Base-by-base conservation (phyloP, 1,140 invertebrate genomes). In the Sycobia sp. region DNA sequence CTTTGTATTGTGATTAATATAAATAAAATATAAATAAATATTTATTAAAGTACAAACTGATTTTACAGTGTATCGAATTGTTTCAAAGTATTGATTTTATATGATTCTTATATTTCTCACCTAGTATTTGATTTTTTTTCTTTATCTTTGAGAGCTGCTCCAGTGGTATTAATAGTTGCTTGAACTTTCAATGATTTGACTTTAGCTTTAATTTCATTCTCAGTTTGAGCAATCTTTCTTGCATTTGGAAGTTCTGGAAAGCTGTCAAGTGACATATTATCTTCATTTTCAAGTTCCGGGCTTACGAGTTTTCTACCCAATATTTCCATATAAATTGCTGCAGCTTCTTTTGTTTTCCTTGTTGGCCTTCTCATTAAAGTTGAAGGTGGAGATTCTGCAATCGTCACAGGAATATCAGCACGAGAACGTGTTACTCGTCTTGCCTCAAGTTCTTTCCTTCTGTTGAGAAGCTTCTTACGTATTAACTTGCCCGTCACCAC, bases 311-410 rank as follows among this genome's bases (percentile, higher is more conserved):
- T 89, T 68, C 88, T 86, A 9, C 87, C 88, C 23, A 91, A 80
- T 66, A 91, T 86, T 71, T 90, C 89, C 87, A 91, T 89, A 64
- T 89, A 91, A 23, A 90, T 84, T 18, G 89, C 84, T 14, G 89
- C 89, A 49, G 88, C 88, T 78, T 90, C 89, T 74, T 91, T 91
- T 5, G 89, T 90, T 75, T 89, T 91, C 38, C 90, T 81, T 1
- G 85, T 84, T 0, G 89, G 89, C 39, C 89, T 76, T 44, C 76
- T 73, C 2, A 25, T 9, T 22, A 39, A 5, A 16, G 1, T 20
- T 1, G 29, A 4, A 5, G 62, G 44, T 0, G 38, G 14, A 14
- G 49, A 39, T 1, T 39, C 46, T 0, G 66, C 44, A 64, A 65
- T 69, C 39, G 71, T 65, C n/a, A 66, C 20, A 23, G 65, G 55